These are phyloP conservation scores for Thaumetopoea pityocampa DNA, from an alignment of 1,140 invertebrate genomes.

Conservation along the genomic window DNA sequence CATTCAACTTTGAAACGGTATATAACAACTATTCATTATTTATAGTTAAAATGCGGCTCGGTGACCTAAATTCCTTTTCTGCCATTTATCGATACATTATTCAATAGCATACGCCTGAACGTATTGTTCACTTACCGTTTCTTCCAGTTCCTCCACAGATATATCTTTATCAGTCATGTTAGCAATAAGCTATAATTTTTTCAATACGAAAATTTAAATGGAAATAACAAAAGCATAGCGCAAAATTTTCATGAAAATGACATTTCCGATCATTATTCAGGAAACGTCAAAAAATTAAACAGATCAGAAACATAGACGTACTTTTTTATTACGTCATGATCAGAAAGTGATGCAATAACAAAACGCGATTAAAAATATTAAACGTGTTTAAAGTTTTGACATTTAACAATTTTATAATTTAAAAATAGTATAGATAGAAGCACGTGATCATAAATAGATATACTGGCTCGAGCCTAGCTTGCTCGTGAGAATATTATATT, in stretches of 20 bases:
- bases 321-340: too few species aligned
- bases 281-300: too few species aligned
- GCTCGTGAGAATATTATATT: too few species aligned
- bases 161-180: constrained; percentile 55
- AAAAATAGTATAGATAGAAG: too few species aligned
- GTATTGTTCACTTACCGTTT: constrained; percentile 37
- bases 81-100: constrained; percentile 9
- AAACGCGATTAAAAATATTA: constrained; percentile 8
- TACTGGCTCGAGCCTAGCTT: too few species aligned
- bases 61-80: constrained; percentile 41
- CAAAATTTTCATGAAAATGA: constrained; percentile 17
- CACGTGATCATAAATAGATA: too few species aligned
- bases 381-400: background rate
- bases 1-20: background rate
- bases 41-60: constrained; percentile 32
- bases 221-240: constrained; percentile 11
- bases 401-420: too few species aligned
- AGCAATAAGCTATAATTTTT: constrained; percentile 22
- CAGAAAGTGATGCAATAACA: too few species aligned
- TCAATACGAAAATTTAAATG: constrained; percentile 22
- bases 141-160: constrained; percentile 51
- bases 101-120: background rate
- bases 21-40: constrained; percentile 20
- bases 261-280: constrained; percentile 7
- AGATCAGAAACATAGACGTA: too few species aligned